Conservation (phyloP, 2,113 vertebrate species). For the Rhinolophus sinicus region DNA sequence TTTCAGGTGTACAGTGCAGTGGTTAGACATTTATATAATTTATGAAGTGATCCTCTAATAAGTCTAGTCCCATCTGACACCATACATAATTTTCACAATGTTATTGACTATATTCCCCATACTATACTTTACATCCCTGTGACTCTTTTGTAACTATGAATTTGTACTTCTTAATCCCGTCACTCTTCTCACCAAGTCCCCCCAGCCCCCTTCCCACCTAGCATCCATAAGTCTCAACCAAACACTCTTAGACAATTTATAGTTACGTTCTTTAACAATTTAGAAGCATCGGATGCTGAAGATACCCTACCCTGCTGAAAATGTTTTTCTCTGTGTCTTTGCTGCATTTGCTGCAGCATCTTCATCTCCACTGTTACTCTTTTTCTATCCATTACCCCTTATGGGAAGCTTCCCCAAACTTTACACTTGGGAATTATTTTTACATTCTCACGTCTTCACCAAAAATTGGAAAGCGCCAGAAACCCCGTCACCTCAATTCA, state of each 20-base stretch:
- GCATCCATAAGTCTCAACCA: too few relatives aligned
- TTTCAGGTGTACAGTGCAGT: too few relatives aligned
- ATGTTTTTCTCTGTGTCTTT: neutral
- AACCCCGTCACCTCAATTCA: neutral
- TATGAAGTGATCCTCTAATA: too few relatives aligned
- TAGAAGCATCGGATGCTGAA: neutral
- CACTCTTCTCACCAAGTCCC: too few relatives aligned
- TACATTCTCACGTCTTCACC: neutral
- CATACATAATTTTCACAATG: too few relatives aligned
- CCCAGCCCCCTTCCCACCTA: too few relatives aligned
- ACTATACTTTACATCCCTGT: too few relatives aligned
- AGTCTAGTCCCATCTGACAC: too few relatives aligned
- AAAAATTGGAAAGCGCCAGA: neutral
- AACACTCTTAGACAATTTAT: neutral
- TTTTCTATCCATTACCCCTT: neutral
- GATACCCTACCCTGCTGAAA: neutral
- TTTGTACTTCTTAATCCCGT: too few relatives aligned
- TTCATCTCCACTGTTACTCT: neutral
- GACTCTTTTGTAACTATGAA: too few relatives aligned
- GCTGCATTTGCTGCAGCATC: neutral
- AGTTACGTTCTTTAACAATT: neutral
- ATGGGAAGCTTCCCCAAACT: neutral
- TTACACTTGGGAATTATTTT: neutral
- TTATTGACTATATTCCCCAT: too few relatives aligned
- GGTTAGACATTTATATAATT: too few relatives aligned